Conservation (phyloP, 2,888 invertebrate species). For the Uropetala carovei region DNA sequence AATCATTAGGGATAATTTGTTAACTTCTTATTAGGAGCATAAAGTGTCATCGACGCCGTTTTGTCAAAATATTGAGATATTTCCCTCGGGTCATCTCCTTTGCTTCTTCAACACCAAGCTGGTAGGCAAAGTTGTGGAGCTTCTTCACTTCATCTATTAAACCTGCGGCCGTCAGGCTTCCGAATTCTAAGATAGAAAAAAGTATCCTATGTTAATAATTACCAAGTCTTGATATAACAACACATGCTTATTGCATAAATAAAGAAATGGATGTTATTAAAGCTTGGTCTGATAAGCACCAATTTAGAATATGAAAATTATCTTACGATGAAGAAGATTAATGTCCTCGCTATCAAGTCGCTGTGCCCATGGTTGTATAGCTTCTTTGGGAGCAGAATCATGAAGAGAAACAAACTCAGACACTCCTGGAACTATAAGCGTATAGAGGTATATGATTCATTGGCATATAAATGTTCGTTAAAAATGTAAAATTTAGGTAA, state of each 20-base stretch:
- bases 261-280: constrained; percentile 58
- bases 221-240: background rate
- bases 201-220: background rate
- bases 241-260: background rate
- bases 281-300: constrained; percentile 14
- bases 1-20: background rate
- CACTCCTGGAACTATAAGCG: constrained; percentile 87
- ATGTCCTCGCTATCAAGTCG: constrained; percentile 85
- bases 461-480: background rate
- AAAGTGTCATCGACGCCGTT: constrained; percentile 65
- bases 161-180: constrained; percentile 85
- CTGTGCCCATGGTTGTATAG: constrained; percentile 82
- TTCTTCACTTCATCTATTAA: constrained; percentile 95
- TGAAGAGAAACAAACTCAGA: constrained; percentile 88
- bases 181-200: constrained; percentile 75
- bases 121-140: constrained; percentile 95
- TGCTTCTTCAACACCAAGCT: constrained; percentile 94
- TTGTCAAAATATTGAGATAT: constrained; percentile 86
- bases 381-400: constrained; percentile 77
- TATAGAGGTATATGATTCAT: constrained; percentile 57
- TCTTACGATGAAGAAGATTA: constrained; percentile 87
- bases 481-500: background rate
- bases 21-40: background rate
- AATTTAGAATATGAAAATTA: background rate
- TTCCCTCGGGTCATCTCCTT: constrained; percentile 98